A percentile compares a stretch with the other conserved stretches of the same genome.
phyloP scores from a whole-genome alignment of 2,113 vertebrate genomes.

The Addax nasomaculatus region DNA sequence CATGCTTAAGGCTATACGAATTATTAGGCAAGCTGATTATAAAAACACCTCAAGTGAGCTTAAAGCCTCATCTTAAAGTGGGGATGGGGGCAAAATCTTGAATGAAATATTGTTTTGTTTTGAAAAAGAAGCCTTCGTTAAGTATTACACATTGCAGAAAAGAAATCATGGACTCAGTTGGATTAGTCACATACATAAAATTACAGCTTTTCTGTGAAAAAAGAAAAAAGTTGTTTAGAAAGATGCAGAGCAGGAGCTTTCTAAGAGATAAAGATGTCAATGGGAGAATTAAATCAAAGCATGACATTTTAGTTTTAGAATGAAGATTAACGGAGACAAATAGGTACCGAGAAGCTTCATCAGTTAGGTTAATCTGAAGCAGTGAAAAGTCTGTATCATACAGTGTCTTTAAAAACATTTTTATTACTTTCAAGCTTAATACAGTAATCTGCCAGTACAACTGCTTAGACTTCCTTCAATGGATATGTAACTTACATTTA shows the following conservation, averaged over 20 bases:
- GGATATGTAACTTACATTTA: conserved; percentile 50
- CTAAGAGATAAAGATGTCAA: background rate
- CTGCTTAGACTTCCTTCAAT: conserved; percentile 35
- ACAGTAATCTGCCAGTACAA: conserved; percentile 62
- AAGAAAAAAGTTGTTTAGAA: background rate
- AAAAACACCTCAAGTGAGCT: background rate
- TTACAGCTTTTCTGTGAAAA: background rate
- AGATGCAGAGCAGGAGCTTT: background rate
- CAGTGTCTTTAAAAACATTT: conserved; percentile 54
- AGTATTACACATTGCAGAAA: background rate
- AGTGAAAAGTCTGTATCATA: conserved; percentile 68
- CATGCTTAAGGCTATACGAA: background rate
- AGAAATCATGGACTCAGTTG: background rate
- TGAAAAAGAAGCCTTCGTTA: background rate
- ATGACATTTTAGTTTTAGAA: conserved; percentile 5
- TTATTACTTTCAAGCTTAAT: conserved; percentile 66
- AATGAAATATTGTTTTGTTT: background rate
- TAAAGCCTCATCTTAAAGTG: background rate
- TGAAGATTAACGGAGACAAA: conserved; percentile 21
- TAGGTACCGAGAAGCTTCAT: background rate
- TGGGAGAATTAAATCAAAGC: background rate
- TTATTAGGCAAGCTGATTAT: background rate
- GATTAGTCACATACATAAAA: background rate
- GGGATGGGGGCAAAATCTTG: background rate
- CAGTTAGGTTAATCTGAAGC: conserved; percentile 35